Percentiles rank a stretch among this genome's conserved stretches.
phyloP scores from a whole-genome alignment of 2,888 invertebrate species.

The Unio delphinus region DNA sequence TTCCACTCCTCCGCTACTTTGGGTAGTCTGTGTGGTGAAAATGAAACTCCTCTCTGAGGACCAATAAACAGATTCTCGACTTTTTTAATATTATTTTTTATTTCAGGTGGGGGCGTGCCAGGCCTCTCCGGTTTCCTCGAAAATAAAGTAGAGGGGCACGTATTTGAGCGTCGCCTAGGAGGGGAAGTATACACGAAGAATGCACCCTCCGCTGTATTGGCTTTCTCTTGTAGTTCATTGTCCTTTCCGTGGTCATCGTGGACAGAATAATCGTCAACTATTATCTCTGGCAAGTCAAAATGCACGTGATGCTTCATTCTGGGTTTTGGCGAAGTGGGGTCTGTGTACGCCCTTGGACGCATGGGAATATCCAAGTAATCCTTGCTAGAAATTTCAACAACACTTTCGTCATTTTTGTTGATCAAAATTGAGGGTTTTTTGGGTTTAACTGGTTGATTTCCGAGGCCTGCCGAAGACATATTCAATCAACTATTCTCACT shows the following conservation, averaged over 20 bases:
- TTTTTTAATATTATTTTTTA: constrained; percentile 16
- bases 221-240: constrained; percentile 19
- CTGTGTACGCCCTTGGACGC: constrained; percentile 34
- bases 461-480: too few species aligned
- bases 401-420: too few species aligned
- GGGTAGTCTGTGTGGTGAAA: constrained; percentile 23
- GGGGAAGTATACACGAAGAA: constrained; percentile 39
- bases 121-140: constrained; percentile 10
- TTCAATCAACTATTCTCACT: too few species aligned
- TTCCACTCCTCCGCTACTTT: constrained; percentile 25
- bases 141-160: constrained; percentile 31
- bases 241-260: constrained; percentile 26
- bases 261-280: constrained; percentile 36
- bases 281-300: constrained; percentile 36
- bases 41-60: constrained; percentile 27
- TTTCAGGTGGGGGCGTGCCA: constrained; percentile 10
- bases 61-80: constrained; percentile 14
- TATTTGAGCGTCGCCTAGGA: constrained; percentile 32
- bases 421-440: too few species aligned
- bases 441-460: too few species aligned
- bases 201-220: constrained; percentile 30
- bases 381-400: constrained; percentile 3
- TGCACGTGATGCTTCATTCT: constrained; percentile 17
- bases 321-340: constrained; percentile 28
- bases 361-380: constrained; percentile 16